Evolutionary conservation across 1,140 invertebrate genomes (phyloP), one percentile per base, ranked within the genome.

Genomic region (Pararge aegeria): DNA sequence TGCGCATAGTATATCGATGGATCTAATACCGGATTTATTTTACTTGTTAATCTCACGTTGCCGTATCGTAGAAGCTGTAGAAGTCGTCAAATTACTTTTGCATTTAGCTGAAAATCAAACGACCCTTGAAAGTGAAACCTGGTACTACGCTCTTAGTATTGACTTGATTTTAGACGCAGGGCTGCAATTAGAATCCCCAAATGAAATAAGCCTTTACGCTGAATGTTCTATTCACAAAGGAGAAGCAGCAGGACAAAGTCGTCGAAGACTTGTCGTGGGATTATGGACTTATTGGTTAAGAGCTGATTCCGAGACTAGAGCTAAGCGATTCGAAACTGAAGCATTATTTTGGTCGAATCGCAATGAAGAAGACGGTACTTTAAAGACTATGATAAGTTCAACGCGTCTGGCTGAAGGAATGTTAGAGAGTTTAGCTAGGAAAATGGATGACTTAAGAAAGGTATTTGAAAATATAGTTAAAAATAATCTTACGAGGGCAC

Each of bases 121-220:
- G 29, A 69, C 78, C 20, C 58, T 66, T 12, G 78, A 78, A 40
- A 77, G 68, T 56, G 79, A 87, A 67, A 81, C 80, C 12, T 88
- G 81, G 80, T 91, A 91, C 65, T 85, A 90, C 60, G 85, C 89
- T 9, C 70, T 90, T 27, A 89, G 87, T 52, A 79, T 90, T 13
- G 90, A 90, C 21, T 60, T 91, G 63, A 83, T 90, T 55, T 63
- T 91, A 19, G 87, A 91, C 57, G 82, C 81, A 13, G 89, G 89
- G 24, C 89, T 90, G 60, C 79, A 84, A 40, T 62, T 89, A 12
- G 89, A 87, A 68, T 67, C 83, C 19, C 78, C 84, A 1, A 55
- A 76, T 21, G 74, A 78, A 55, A 89, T 90, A 30, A 83, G 66
- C 54, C 66, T 66, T 10, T 89, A 74, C 44, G 80, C 83, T 10